Percentiles rank a stretch among this genome's conserved stretches.
phyloP scores from a whole-genome alignment of 2,797 vertebrate genomes.

The Notolabrus celidotus region DNA sequence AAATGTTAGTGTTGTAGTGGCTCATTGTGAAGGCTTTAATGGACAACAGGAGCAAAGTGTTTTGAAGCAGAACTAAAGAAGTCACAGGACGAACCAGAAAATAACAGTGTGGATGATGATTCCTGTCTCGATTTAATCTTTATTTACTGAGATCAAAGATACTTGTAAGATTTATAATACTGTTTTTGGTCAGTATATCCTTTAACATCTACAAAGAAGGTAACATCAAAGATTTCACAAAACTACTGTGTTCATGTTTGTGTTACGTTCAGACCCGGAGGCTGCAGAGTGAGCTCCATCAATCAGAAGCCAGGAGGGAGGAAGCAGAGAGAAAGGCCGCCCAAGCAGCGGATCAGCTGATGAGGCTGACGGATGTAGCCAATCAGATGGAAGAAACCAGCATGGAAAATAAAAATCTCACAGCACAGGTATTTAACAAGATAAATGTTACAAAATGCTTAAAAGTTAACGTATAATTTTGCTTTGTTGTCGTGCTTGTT shows the following conservation, averaged over 20 bases:
- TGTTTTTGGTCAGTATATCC: too few species aligned
- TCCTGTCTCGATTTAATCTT: not conserved
- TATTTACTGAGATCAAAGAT: not conserved
- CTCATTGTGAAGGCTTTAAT: constrained; percentile 17
- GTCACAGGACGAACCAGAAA: constrained; percentile 77
- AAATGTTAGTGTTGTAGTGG: not conserved
- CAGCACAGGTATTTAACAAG: constrained; percentile 64
- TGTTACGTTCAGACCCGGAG: constrained; percentile 69
- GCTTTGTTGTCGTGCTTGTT: not conserved
- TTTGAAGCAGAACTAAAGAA: constrained; percentile 70
- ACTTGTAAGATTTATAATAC: too few species aligned
- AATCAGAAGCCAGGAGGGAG: constrained; percentile 72
- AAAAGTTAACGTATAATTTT: too few species aligned
- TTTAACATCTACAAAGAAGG: too few species aligned
- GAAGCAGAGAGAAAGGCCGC: constrained; percentile 69
- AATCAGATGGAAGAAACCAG: constrained; percentile 64
- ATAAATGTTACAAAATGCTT: not conserved
- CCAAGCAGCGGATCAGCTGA: constrained; percentile 55
- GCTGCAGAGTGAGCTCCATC: constrained; percentile 77
- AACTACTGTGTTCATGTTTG: constrained; percentile 9
- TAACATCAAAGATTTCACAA: not conserved
- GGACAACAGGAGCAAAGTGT: constrained; percentile 51
- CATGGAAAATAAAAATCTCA: constrained; percentile 61
- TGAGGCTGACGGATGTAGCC: constrained; percentile 56
- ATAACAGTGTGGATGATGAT: constrained; percentile 78